A percentile compares a stretch with the other conserved stretches of the same genome.
phyloP scores from a whole-genome alignment of 2,888 invertebrate species.

The Mycalesis mineus region DNA sequence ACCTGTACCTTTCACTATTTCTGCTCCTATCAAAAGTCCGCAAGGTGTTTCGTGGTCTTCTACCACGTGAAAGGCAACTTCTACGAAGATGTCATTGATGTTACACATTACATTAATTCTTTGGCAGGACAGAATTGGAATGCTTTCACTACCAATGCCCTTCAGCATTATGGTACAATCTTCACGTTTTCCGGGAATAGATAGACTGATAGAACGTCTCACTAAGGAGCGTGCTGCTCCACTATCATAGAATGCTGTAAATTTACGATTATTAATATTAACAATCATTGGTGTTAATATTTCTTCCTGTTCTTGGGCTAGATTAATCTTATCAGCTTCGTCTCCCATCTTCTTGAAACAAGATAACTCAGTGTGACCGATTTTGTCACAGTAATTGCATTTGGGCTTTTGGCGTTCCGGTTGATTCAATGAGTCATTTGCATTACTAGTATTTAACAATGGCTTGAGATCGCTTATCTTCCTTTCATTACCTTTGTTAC shows the following conservation, averaged over 20 bases:
- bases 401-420: conserved; percentile 4
- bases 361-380: conserved; percentile 3
- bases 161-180: neutral
- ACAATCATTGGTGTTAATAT: neutral
- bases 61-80: conserved; percentile 11
- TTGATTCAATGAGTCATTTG: neutral
- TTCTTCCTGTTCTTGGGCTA: neutral
- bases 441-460: neutral
- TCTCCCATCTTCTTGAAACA: conserved; percentile 1
- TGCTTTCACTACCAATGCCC: neutral
- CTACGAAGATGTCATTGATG: neutral
- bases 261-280: neutral
- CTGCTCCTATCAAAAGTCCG: conserved; percentile 11
- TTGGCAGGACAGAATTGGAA: neutral
- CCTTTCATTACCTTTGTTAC: neutral
- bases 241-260: neutral
- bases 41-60: conserved; percentile 12
- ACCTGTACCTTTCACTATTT: conserved; percentile 8
- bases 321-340: neutral
- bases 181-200: neutral
- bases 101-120: neutral
- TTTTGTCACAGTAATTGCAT: conserved; percentile 6
- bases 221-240: neutral
- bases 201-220: neutral
- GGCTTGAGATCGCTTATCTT: neutral